Evolutionary conservation across 2,113 vertebrate genomes (phyloP).

Genomic region (Eurypyga helias): DNA sequence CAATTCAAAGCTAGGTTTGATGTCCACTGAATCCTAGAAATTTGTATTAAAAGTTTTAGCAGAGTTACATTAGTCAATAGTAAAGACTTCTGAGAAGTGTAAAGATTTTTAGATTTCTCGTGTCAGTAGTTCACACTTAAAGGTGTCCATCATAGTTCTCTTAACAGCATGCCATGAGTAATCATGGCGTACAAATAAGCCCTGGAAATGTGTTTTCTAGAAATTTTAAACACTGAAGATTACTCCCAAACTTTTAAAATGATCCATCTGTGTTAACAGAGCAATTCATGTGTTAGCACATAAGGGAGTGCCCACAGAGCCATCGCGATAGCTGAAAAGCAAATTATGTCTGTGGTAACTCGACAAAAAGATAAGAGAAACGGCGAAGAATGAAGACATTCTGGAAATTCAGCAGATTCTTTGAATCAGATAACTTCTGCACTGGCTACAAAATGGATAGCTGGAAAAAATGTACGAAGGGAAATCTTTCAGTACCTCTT

Average conservation of each 20-base stretch:
- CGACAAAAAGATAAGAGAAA: not conserved
- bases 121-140: not conserved
- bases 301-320: not conserved
- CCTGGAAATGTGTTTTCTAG: not conserved
- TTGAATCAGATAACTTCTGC: not conserved
- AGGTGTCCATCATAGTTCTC: not conserved
- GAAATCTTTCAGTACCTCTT: not conserved
- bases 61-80: not conserved
- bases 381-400: not conserved
- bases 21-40: not conserved
- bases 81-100: not conserved
- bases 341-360: not conserved
- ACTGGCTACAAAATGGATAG: not conserved
- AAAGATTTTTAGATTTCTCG: not conserved
- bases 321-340: not conserved
- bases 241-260: not conserved
- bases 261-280: conserved; percentile 15
- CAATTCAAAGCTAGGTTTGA: not conserved
- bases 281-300: not conserved
- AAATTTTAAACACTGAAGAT: not conserved
- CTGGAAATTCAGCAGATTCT: not conserved
- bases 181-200: not conserved
- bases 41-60: not conserved
- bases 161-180: not conserved
- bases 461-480: accelerated